These are phyloP conservation scores for Pseudococcus longispinus DNA, from an alignment of 2,888 invertebrate species.

Conservation along the genomic window DNA sequence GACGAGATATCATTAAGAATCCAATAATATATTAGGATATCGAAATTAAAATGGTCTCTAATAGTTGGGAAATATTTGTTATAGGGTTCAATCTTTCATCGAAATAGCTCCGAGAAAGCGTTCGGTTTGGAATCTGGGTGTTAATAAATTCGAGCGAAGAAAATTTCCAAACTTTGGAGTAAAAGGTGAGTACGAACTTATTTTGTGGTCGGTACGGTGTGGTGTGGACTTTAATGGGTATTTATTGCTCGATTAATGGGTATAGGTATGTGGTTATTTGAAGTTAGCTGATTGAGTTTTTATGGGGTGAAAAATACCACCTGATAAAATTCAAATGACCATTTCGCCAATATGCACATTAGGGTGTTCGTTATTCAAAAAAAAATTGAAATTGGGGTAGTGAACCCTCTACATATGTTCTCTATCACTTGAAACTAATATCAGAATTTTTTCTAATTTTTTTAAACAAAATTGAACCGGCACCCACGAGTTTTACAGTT, in stretches of 20 bases:
- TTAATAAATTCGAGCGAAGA: not conserved
- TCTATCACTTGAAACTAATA: no score
- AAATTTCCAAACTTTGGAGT: not conserved
- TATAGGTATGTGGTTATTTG: no score
- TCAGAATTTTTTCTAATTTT: no score
- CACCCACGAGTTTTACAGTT: no score
- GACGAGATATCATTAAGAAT: not conserved
- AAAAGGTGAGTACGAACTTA: not conserved
- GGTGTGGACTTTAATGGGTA: not conserved
- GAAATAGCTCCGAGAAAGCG: not conserved
- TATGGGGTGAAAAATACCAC: no score
- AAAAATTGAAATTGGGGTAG: no score
- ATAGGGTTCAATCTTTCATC: not conserved
- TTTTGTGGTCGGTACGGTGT: not conserved
- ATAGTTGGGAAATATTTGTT: not conserved
- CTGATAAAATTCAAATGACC: not conserved
- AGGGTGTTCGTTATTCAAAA: no score
- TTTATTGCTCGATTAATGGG: not conserved
- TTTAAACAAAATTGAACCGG: no score
- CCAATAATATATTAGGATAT: conserved; percentile 2
- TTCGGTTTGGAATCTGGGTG: not conserved
- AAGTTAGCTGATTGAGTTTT: no score
- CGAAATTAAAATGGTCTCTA: not conserved
- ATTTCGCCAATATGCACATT: not conserved
- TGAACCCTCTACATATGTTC: no score